Evolutionary conservation across 2,113 vertebrate genomes (phyloP), one percentile per base, ranked within the genome.

Genomic region (Pseudopodoces humilis): DNA sequence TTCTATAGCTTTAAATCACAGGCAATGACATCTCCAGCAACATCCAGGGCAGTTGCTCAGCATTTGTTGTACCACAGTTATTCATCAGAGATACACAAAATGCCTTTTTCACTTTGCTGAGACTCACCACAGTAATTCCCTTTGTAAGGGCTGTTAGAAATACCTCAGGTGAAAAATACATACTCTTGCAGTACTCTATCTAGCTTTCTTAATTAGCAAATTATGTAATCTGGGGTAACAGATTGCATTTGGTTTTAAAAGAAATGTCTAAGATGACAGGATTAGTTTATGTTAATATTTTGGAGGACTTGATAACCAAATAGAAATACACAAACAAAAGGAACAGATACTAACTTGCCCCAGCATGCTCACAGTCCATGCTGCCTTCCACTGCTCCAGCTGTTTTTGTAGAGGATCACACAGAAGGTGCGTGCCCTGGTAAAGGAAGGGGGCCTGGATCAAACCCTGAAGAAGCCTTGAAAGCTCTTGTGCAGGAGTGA

Each of bases 211-310:
- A 90, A 92, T 83, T 83, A 86, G 43, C 2, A 6, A 62, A 35
- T 78, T 2, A 69, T 65, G 30, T 81, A 63, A 70, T 77, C 64
- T 65, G 35, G 52, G 24, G 21, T 65, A 88, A 83, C 16, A 85
- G 47, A n/a, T 10, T 46, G 43, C 15, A 86, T 83, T 88, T 33
- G 10, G 18, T 76, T 93, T 77, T 28, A 70, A 92, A 88, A 70
- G 16, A 78, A 88, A 86, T 75, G 35, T 44, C 30, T 86, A 55
- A 90, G 23, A 90, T 37, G 13, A 77, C 86, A 59, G 39, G 19
- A 86, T 59, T 80, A 35, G 7, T 75, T 78, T 14, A 44, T 52
- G 78, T 41, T 70, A 70, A 75, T 92, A 86, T 92, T 92, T 95
- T 70, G 55, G 35, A 78, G 44, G 47, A 67, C 30, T 60, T 70